These are phyloP conservation scores for Puntigrus tetrazona DNA, from an alignment of 2,113 vertebrate genomes.

Conservation along the genomic window DNA sequence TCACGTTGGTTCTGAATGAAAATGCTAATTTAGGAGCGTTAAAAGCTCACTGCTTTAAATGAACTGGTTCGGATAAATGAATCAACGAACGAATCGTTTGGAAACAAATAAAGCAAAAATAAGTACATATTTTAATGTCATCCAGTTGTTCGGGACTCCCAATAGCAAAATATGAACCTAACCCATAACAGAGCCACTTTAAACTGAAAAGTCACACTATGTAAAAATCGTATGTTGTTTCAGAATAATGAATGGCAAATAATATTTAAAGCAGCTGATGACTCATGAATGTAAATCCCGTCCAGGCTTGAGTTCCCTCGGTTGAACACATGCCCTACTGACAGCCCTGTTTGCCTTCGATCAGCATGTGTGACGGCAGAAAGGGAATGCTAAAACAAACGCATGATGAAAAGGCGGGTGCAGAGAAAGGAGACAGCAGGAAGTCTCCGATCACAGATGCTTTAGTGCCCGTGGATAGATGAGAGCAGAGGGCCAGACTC, in stretches of 20 bases:
- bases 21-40: no score
- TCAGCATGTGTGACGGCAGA: conserved; percentile 14
- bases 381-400: conserved; percentile 17
- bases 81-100: no score
- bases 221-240: conserved; percentile 17
- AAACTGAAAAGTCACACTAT: conserved; percentile 1
- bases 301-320: not conserved
- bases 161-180: no score
- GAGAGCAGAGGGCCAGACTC: conserved; percentile 22
- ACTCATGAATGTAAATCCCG: conserved; percentile 37
- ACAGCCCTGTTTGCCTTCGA: conserved; percentile 9
- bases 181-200: no score
- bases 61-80: no score
- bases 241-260: conserved; percentile 22
- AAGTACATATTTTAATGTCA: no score
- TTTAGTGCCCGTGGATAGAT: conserved; percentile 3
- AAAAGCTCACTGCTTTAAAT: no score
- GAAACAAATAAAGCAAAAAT: no score
- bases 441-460: conserved; percentile 12
- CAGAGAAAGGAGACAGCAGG: conserved; percentile 9
- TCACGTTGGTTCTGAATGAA: no score
- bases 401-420: conserved; percentile 22
- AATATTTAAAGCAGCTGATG: conserved; percentile 35
- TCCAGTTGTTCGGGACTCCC: no score
- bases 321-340: not conserved